A percentile compares a stretch with the other conserved stretches of the same genome.
Evolutionary conservation across 2,888 invertebrate species (phyloP).

Genomic region (Lordiphosa andalusiaca): DNA sequence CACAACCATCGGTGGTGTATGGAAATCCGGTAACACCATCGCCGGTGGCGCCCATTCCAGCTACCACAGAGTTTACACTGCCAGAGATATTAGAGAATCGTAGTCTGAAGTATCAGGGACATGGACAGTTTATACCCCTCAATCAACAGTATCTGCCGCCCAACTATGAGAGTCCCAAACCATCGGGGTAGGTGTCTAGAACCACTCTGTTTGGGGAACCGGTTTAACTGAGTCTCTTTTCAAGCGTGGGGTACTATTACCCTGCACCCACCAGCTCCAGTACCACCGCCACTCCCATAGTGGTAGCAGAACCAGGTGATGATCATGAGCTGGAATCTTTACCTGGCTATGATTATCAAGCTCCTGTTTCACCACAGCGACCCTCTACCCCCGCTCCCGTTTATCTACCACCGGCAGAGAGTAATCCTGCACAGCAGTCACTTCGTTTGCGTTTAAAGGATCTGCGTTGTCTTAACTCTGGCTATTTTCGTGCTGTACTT

Average conservation of each 20-base stretch:
- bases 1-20: constrained; percentile 39
- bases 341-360: constrained; percentile 71
- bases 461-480: constrained; percentile 76
- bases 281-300: constrained; percentile 59
- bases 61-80: constrained; percentile 71
- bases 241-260: constrained; percentile 43
- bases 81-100: constrained; percentile 79
- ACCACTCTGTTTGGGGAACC: background rate
- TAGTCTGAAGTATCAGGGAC: constrained; percentile 43
- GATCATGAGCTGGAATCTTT: constrained; percentile 31
- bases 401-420: constrained; percentile 54
- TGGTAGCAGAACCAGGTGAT: constrained; percentile 66
- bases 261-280: constrained; percentile 26
- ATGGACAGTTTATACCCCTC: constrained; percentile 73
- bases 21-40: constrained; percentile 42
- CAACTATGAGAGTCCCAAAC: constrained; percentile 67
- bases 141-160: constrained; percentile 72
- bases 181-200: constrained; percentile 52
- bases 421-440: constrained; percentile 33
- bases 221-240: background rate
- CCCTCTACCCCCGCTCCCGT: constrained; percentile 64
- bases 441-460: constrained; percentile 76
- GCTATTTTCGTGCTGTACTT: constrained; percentile 79
- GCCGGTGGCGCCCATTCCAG: constrained; percentile 55
- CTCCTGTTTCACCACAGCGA: constrained; percentile 35